Conservation (phyloP, 2,888 invertebrate genomes). For the Tromatobia lineatoria region DNA sequence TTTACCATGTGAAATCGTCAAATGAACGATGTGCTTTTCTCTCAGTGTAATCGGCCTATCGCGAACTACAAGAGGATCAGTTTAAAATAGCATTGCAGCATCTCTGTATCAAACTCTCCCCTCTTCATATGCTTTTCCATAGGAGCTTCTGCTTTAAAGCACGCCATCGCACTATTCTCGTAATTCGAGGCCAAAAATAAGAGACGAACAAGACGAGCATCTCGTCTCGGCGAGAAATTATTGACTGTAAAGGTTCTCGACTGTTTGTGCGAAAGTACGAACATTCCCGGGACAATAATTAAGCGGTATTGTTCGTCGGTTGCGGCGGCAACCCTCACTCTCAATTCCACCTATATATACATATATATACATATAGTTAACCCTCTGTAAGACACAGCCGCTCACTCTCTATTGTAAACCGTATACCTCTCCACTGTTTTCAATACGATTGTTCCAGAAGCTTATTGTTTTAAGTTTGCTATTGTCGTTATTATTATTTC, state of each 20-base stretch:
- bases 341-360: neutral
- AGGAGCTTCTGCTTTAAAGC: neutral
- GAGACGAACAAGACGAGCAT: constrained; percentile 5
- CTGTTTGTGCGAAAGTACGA: constrained; percentile 24
- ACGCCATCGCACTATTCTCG: neutral
- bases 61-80: constrained; percentile 36
- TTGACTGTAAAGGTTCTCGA: constrained; percentile 21
- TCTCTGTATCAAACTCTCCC: neutral
- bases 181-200: constrained; percentile 28
- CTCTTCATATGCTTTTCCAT: neutral
- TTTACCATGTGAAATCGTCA: neutral
- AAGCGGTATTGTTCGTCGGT: constrained; percentile 46
- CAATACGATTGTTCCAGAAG: constrained; percentile 83
- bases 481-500: constrained; percentile 85
- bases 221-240: constrained; percentile 7
- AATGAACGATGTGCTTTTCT: no score
- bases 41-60: constrained; percentile 40
- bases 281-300: constrained; percentile 56
- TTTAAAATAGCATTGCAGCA: neutral
- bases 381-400: constrained; percentile 72
- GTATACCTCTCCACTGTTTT: constrained; percentile 78
- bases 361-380: constrained; percentile 29
- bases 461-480: constrained; percentile 85
- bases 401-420: constrained; percentile 77
- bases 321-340: constrained; percentile 10